Conservation (phyloP, 2,888 invertebrate species). For the Leptothorax acervorum region DNA sequence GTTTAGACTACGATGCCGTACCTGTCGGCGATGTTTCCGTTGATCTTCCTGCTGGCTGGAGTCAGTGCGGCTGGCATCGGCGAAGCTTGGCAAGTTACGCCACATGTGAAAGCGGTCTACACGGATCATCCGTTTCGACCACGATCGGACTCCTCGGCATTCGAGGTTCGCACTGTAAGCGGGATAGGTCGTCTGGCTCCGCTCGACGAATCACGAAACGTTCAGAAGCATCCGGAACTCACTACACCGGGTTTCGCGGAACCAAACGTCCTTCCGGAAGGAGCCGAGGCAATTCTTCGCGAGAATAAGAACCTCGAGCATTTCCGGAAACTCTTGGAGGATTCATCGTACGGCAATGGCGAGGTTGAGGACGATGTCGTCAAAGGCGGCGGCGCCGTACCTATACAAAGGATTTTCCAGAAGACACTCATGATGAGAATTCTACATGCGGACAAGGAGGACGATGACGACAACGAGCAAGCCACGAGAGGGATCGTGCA, state of each 20-base stretch:
- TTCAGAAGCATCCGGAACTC: not conserved
- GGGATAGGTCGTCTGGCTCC: slow-evolving; percentile 74
- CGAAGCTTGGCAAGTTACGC: slow-evolving; percentile 80
- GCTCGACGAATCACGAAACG: slow-evolving; percentile 39
- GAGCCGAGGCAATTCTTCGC: not conserved
- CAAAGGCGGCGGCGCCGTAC: not conserved
- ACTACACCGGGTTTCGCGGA: slow-evolving; percentile 21
- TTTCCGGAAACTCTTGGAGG: slow-evolving; percentile 11
- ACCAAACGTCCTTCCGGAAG: not conserved
- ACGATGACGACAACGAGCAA: not conserved
- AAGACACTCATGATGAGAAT: slow-evolving; percentile 56
- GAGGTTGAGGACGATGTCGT: not conserved
- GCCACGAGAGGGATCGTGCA: not conserved
- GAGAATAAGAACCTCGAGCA: slow-evolving; percentile 6
- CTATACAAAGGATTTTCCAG: slow-evolving; percentile 38
- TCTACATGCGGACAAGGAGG: slow-evolving; percentile 3
- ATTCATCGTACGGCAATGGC: not conserved
- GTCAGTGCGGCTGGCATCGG: slow-evolving; percentile 75
- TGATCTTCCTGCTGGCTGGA: slow-evolving; percentile 64
- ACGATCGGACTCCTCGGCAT: slow-evolving; percentile 77
- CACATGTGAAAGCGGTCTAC: slow-evolving; percentile 68
- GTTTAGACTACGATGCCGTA: slow-evolving; percentile 53
- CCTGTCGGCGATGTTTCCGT: slow-evolving; percentile 41
- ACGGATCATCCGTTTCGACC: slow-evolving; percentile 74
- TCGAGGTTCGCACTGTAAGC: slow-evolving; percentile 79